Base-by-base conservation (phyloP, 2,113 vertebrate species). In the Pteropus alecto region DNA sequence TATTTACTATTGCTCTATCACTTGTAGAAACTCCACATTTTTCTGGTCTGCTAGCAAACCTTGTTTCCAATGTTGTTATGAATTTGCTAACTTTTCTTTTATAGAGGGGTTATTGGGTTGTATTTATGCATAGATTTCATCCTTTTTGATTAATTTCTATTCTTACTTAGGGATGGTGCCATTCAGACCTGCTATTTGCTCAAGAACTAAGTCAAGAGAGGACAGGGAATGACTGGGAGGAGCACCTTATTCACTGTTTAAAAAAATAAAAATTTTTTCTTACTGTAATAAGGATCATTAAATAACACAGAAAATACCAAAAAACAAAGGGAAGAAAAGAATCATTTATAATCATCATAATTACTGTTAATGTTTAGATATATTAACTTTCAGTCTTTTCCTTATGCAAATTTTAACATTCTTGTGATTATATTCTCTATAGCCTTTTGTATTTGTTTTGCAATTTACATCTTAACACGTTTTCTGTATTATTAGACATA, bases 371-470 rank as follows among this genome's bases (percentile, higher is more conserved):
- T 51, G 33, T 51, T 54, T 96, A 67, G 21, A 46, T 48, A 73
- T 15, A 30, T 74, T 90, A 83, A 63, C 24, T 67, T 92, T 76
- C 24, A 94, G n/a, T 48, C 5, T 74, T 77, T 19, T n/a, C 67
- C 14, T 73, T 60, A 28, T 81, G 5, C 30, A 48, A 91, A 76
- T 48, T 94, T 93, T 76, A 85, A 38, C 35, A 83, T 61, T 56
- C n/a, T 71, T 92, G 7, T 78, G n/a, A 81, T 89, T 83, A 78
- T 54, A 28, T 68, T 56, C 5, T 63, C 5, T 26, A 35, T 28
- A 79, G 30, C 3, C 51, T 65, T 90, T 94, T 95, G 5, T 76
- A 43, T n/a, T 71, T 94, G 71, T 41, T 92, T 93, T 85, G 71
- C 7, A 61, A 21, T 63, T 81, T 76, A 28, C 10, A 35, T 81